A percentile compares a stretch with the other conserved stretches of the same genome.
Evolutionary conservation across 2,797 vertebrate species (phyloP).

Genomic region (Odontamblyopus lacepedii): DNA sequence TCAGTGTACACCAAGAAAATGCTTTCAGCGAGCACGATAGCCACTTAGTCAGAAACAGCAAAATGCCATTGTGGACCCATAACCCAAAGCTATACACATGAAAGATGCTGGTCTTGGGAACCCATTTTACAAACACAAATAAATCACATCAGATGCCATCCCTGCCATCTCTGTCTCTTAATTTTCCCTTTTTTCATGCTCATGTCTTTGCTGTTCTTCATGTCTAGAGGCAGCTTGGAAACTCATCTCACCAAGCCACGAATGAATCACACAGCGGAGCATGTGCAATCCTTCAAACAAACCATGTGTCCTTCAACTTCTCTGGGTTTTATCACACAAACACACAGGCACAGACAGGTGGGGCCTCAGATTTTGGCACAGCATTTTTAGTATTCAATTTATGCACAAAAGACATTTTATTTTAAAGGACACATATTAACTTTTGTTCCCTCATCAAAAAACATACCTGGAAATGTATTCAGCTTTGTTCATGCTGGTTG

Average conservation of each 20-base stretch:
- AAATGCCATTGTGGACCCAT: slow-evolving; percentile 24
- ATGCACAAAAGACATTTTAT: neutral
- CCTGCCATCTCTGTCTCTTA: slow-evolving; percentile 18
- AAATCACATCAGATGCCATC: slow-evolving; percentile 45
- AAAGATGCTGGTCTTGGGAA: slow-evolving; percentile 29
- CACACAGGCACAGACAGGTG: neutral
- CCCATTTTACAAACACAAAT: slow-evolving; percentile 47
- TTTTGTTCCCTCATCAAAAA: too few species aligned
- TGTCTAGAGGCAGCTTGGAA: slow-evolving; percentile 31
- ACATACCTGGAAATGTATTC: too few species aligned
- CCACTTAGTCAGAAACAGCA: slow-evolving; percentile 20
- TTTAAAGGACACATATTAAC: too few species aligned
- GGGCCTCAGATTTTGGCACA: neutral
- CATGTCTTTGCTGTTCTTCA: slow-evolving; percentile 21
- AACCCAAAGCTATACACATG: slow-evolving; percentile 19
- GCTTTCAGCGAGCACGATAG: slow-evolving; percentile 6
- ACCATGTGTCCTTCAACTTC: slow-evolving; percentile 3
- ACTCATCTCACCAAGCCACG: slow-evolving; percentile 29
- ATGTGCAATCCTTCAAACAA: slow-evolving; percentile 9
- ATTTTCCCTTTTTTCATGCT: slow-evolving; percentile 18
- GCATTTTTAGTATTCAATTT: neutral
- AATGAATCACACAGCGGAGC: slow-evolving; percentile 25
- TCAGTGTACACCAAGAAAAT: neutral
- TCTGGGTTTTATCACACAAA: neutral
- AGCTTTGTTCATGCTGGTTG: too few species aligned